Evolutionary conservation across 2,113 vertebrate species (phyloP).

Genomic region (Melanocharis versteri): DNA sequence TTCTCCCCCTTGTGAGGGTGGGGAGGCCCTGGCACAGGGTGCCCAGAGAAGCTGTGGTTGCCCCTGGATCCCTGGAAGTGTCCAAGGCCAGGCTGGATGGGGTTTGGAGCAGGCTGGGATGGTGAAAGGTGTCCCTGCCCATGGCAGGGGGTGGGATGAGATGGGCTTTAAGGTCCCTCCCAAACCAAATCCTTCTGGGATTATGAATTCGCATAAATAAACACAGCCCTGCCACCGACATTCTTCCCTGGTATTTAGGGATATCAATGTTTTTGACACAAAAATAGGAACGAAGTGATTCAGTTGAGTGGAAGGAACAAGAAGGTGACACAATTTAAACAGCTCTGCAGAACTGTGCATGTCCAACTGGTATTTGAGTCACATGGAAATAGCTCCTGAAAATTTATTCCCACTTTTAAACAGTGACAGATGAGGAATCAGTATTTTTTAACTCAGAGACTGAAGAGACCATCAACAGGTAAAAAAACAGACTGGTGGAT

Average conservation of each 20-base stretch:
- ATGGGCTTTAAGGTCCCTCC: background rate
- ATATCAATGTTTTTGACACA: background rate
- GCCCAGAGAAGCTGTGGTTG: background rate
- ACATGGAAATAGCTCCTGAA: background rate
- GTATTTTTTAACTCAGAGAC: background rate
- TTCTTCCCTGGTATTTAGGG: background rate
- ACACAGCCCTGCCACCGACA: background rate
- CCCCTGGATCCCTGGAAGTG: background rate
- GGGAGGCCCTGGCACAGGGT: background rate
- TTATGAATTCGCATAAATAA: background rate
- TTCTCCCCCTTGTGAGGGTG: background rate
- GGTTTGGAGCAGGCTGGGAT: rapidly evolving
- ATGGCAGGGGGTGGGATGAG: background rate
- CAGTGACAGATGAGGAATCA: background rate
- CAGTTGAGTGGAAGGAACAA: background rate
- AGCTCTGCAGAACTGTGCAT: background rate
- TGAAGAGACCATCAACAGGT: background rate
- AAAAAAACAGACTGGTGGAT: background rate
- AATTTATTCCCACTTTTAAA: background rate
- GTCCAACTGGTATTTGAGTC: background rate
- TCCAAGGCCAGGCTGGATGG: rapidly evolving
- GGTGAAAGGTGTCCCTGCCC: background rate
- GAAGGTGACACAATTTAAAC: background rate
- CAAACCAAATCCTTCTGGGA: background rate
- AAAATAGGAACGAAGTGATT: background rate